phyloP scores from a whole-genome alignment of 2,797 vertebrate species.

The Carcharodon carcharias region DNA sequence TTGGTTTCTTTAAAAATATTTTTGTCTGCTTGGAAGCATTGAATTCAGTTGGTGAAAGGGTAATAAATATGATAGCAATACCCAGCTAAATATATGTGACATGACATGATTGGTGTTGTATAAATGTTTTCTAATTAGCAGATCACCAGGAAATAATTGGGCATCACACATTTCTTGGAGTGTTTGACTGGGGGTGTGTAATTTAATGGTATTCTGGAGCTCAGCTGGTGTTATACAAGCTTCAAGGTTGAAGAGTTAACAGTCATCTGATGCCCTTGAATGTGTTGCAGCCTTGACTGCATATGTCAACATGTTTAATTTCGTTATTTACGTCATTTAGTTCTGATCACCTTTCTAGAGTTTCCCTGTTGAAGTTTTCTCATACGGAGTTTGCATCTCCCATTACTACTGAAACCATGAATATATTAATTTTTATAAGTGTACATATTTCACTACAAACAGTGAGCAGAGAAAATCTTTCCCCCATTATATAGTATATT shows the following conservation, averaged over 20 bases:
- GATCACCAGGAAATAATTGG: not conserved
- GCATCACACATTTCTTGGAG: not conserved
- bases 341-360: not conserved
- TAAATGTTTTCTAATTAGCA: not conserved
- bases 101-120: not conserved
- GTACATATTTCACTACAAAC: not conserved
- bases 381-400: not conserved
- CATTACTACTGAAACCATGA: not conserved
- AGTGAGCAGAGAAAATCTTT: not conserved
- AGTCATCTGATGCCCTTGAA: not conserved
- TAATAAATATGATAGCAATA: not conserved
- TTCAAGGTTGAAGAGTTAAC: not conserved
- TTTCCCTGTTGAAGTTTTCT: not conserved
- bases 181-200: too few species aligned
- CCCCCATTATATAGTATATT: not conserved
- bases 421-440: not conserved
- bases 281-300: not conserved
- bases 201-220: too few species aligned
- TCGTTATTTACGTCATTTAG: not conserved
- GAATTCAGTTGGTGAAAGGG: not conserved
- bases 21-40: conserved; percentile 1
- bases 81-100: not conserved
- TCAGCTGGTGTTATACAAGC: not conserved
- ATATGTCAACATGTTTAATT: not conserved
- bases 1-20: not conserved